Evolutionary conservation across 2,888 invertebrate species (phyloP).

Genomic region (Syrista parreyssii): DNA sequence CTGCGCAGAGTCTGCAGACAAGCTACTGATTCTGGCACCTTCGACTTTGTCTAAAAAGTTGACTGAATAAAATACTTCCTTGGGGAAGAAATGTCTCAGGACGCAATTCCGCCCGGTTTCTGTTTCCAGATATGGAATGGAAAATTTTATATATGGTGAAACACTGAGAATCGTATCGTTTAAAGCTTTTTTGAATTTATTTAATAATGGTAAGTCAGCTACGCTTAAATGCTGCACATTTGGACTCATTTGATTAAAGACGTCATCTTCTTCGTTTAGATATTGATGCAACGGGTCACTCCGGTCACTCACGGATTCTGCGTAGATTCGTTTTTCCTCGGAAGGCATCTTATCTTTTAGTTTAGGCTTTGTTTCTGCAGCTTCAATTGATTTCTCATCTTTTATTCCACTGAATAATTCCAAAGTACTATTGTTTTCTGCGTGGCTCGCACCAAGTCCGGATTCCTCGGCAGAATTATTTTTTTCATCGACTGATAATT

Average conservation of each 20-base stretch:
- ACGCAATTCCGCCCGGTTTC: slow-evolving; percentile 82
- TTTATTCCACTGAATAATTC: slow-evolving; percentile 34
- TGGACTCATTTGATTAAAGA: slow-evolving; percentile 64
- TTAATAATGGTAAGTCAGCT: slow-evolving; percentile 73
- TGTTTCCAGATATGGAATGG: slow-evolving; percentile 89
- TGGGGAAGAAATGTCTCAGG: slow-evolving; percentile 78
- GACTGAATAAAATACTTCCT: slow-evolving; percentile 78
- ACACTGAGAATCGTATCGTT: slow-evolving; percentile 81
- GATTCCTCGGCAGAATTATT: slow-evolving; percentile 23
- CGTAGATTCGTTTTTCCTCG: slow-evolving; percentile 63
- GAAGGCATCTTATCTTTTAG: slow-evolving; percentile 39
- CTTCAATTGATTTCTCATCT: slow-evolving; percentile 24
- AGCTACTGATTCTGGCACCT: slow-evolving; percentile 41
- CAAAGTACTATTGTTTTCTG: slow-evolving; percentile 27
- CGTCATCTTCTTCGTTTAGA: slow-evolving; percentile 68
- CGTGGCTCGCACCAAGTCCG: slow-evolving; percentile 17
- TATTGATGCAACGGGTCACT: slow-evolving; percentile 83
- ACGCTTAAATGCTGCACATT: slow-evolving; percentile 66
- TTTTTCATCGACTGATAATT: neutral
- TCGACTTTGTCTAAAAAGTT: slow-evolving; percentile 68
- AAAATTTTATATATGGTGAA: slow-evolving; percentile 87
- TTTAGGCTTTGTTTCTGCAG: slow-evolving; percentile 7
- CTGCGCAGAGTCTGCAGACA: slow-evolving; percentile 25
- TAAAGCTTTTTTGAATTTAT: slow-evolving; percentile 79
- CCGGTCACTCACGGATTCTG: slow-evolving; percentile 77